Evolutionary conservation across 1,140 invertebrate species (phyloP), one percentile per base, ranked within the genome.

Genomic region (Brachionus plicatilis): DNA sequence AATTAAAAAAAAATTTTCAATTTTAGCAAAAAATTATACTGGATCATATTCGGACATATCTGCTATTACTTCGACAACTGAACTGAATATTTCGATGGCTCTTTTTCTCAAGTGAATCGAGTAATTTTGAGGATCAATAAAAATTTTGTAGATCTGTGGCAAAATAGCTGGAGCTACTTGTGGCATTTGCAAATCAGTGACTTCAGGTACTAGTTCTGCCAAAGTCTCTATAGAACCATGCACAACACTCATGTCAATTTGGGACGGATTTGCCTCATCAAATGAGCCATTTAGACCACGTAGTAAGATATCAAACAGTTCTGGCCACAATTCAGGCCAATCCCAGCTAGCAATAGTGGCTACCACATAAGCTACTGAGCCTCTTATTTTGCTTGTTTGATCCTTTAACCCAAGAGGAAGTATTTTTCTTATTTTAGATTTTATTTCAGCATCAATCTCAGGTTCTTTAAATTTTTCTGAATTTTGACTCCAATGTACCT

Each of bases 201-300:
- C 89, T 88, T 94, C 93, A 83, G 93, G 91, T 6, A 91, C 91
- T 85, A 94, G 93, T 88, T 94, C 93, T 89, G 85, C 84, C 27
- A 94, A 88, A 27, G 94, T 93, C 87, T 93, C 90, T 93, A 94
- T 94, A 8, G 93, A 92, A 56, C 93, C 93, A 89, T 94, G 93
- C 29, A 94, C 93, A 3, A 93, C 91, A 88, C 88, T 88, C 24
- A 87, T 87, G 27, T 80, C 76, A 9, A 60, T 20, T 41, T 80
- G 50, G 3, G 76, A 17, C 33, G 76, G 45, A 29, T 65, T 65
- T 83, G 91, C 88, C 0, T 89, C 89, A 86, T 89, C 89, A 20
- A 72, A 72, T 43, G 68, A 72, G n/a, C 68, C 68, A 68, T 88
- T 89, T 37, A 92, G 90, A 14, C 88, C 93, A 78, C 91, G 91